Base-by-base conservation (phyloP, 2,888 invertebrate genomes). In the Caenorhabditis doughertyi region DNA sequence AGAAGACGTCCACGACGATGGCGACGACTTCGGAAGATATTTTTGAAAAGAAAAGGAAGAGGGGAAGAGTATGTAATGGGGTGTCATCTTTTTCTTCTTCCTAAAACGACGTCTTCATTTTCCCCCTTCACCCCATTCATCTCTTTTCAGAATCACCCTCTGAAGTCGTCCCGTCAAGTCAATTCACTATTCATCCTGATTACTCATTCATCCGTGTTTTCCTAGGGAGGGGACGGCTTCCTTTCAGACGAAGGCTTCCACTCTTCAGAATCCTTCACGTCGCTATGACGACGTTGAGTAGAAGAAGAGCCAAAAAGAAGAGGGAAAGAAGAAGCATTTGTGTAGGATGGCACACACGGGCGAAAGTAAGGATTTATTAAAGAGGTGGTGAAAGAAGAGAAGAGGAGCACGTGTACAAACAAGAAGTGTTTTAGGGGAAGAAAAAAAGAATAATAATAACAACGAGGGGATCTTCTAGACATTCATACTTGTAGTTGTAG, bases 161-260 rank as follows among this genome's bases (percentile, higher is more conserved):
- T 32, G n/a, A n/a, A n/a, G n/a, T n/a, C 8, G 11, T 4, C 27
- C 32, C 32, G 23, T 11, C 39, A n/a, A 58, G 35, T 44, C 35
- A 49, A 65, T 73, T 39, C 55, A 25, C 73, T 76, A 76, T 76
- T 76, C 76, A 76, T 76, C 68, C 60, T 76, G 76, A 76, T 76
- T 76, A 76, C 76, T 76, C 68, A 76, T 76, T 76, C 76, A 76
- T 74, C 67, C 65, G 58, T 67, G 56, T 67, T 58, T 73, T 76
- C 60, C 42, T 16, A 9, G 39, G 39, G 39, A n/a, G n/a, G n/a
- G n/a, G n/a, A n/a, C n/a, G 39, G 39, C 16, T 18, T 29, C 70
- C 25, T 72, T 72, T 67, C 74, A 76, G 74, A 32, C 29, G n/a
- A n/a, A n/a, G n/a, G n/a, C 13, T 4, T 13, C 25, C 56, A 35